Base-by-base conservation (phyloP, 2,113 vertebrate species). In the Ia io region DNA sequence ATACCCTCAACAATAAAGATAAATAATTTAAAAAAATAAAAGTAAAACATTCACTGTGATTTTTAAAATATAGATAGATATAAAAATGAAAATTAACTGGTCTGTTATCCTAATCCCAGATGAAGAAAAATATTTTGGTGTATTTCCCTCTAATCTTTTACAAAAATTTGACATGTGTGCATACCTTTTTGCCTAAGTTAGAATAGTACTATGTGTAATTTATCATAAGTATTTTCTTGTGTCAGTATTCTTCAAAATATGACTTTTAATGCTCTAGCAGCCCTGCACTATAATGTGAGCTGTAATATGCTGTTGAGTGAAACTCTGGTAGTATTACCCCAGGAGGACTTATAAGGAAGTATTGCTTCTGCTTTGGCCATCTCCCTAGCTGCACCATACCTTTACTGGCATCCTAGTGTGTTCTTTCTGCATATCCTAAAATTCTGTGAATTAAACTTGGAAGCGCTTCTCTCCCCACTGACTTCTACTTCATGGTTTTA, bases 401-500 rank as follows among this genome's bases (percentile, higher is more conserved):
- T 92, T 61, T 94, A 42, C 10, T 70, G 35, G 84, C 32, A 87
- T 65, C 51, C 49, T 56, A 69, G 23, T 84, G 17, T 78, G 44
- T 53, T 28, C 42, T 86, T 90, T 67, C 40, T 71, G 53, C 20
- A 32, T 17, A 51, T 63, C 37, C 22, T 94, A 59, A 82, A 84
- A 40, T 77, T 79, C 42, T 74, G 16, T 90, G 59, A 95, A 17
- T 92, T 77, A 88, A 83, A 70, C 49, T 79, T 53, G 8, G 71
- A 94, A 88, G 44, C 18, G 65, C 8, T 71, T 59, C 17, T 84
- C 40, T 92, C 18, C 35, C 76, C 16, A 84, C 37, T 96, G 85
- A 86, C 40, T 95, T 84, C 70, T 67, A 32, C 17, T 85, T 96
- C 74, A 71, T 94, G 28, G 25, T 56, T 84, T 91, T 84, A 59